A percentile compares a stretch with the other conserved stretches of the same genome.
These are phyloP conservation scores for Darevskia nairensis DNA, from an alignment of 2,797 vertebrate genomes.

Conservation along the genomic window DNA sequence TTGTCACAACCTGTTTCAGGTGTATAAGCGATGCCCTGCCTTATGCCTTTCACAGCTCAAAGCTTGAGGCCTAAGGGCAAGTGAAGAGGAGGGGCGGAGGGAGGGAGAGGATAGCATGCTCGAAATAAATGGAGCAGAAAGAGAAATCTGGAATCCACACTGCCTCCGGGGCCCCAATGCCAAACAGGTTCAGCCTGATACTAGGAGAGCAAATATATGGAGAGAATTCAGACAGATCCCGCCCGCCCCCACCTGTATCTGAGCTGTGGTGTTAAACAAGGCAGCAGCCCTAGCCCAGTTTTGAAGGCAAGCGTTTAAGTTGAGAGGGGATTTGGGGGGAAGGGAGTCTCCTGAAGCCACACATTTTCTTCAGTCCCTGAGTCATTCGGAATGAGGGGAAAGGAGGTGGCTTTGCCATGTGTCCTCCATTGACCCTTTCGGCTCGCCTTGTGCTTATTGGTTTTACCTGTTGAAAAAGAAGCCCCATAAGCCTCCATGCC, in stretches of 20 bases:
- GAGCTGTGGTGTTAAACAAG: rapidly evolving
- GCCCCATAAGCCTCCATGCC: background rate
- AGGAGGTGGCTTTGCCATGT: background rate
- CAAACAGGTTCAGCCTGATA: constrained; percentile 78
- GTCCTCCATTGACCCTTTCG: background rate
- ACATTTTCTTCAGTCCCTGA: background rate
- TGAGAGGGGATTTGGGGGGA: constrained; percentile 9
- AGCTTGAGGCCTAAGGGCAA: constrained; percentile 58
- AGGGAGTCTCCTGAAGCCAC: background rate
- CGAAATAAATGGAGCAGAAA: constrained; percentile 75
- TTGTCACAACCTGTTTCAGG: constrained; percentile 73
- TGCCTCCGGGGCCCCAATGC: constrained; percentile 58
- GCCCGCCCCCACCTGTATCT: constrained; percentile 33
- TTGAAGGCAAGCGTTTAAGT: constrained; percentile 3
- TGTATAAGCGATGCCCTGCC: constrained; percentile 72
- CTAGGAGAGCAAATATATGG: constrained; percentile 34
- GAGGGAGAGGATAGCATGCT: constrained; percentile 46
- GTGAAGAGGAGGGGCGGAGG: constrained; percentile 36
- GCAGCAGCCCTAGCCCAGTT: background rate
- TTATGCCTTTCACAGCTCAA: constrained; percentile 58
- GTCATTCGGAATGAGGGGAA: background rate
- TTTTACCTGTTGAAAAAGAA: background rate
- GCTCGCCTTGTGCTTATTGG: background rate
- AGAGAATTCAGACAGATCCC: constrained; percentile 41
- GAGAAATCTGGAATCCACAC: constrained; percentile 74